phyloP scores from a whole-genome alignment of 2,888 invertebrate genomes.

The Pachymerium ferrugineum region DNA sequence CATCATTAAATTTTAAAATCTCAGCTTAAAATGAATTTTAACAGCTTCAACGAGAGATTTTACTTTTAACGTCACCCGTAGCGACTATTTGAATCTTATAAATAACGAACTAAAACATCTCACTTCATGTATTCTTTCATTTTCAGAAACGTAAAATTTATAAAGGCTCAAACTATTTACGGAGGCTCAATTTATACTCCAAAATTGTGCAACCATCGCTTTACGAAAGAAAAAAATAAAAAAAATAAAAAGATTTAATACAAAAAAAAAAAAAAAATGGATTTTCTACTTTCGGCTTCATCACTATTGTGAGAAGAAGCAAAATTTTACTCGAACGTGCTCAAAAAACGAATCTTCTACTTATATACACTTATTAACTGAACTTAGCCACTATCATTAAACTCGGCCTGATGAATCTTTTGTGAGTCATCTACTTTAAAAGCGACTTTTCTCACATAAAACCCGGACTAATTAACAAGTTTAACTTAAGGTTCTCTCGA shows the following conservation, averaged over 20 bases:
- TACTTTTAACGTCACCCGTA: no score
- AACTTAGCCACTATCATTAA: neutral
- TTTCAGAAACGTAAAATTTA: neutral
- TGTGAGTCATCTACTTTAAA: neutral
- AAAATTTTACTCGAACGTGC: neutral
- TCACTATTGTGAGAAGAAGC: neutral
- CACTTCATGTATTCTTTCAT: neutral
- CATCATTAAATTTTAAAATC: no score
- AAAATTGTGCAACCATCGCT: neutral
- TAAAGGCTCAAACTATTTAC: neutral
- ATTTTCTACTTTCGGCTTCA: neutral
- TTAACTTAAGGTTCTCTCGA: neutral
- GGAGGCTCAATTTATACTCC: no score
- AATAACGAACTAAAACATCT: no score
- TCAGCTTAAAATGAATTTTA: no score
- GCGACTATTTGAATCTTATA: no score
- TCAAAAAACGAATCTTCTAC: neutral
- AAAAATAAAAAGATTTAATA: no score
- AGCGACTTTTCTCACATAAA: neutral
- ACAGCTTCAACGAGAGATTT: no score
- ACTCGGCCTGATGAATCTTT: neutral
- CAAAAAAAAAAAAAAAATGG: neutral
- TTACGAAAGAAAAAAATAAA: no score
- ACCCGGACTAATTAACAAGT: conserved; percentile 9
- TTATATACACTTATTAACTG: neutral